Evolutionary conservation across 2,888 invertebrate genomes (phyloP).

Genomic region (Drosophila fungiperda): DNA sequence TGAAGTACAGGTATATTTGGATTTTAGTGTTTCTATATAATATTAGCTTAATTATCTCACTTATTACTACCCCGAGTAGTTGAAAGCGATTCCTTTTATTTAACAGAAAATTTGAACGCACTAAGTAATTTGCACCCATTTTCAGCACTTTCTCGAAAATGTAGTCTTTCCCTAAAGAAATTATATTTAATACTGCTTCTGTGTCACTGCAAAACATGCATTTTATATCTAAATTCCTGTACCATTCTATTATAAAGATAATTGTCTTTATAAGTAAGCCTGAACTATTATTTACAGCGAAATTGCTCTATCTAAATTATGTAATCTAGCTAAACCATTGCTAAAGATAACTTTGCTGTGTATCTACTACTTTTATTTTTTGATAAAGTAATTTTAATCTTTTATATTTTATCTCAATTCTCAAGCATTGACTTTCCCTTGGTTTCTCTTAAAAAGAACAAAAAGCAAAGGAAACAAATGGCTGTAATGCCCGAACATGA

Average conservation of each 20-base stretch:
- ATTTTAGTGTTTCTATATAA: background rate
- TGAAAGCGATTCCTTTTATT: conserved; percentile 66
- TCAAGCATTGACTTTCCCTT: conserved; percentile 75
- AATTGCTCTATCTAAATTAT: background rate
- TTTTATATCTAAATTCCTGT: conserved; percentile 4
- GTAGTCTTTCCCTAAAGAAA: conserved; percentile 1
- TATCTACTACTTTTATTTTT: too few species aligned
- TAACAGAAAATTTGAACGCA: conserved; percentile 50
- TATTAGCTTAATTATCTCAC: conserved; percentile 30
- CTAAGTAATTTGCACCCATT: background rate
- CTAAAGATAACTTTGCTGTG: too few species aligned
- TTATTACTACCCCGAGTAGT: conserved; percentile 66
- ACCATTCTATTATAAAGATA: background rate
- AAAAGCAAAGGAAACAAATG: conserved; percentile 67
- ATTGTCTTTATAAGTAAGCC: background rate
- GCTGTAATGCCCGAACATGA: conserved; percentile 58
- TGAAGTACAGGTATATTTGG: background rate
- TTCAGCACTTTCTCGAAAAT: too few species aligned
- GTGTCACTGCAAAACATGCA: background rate
- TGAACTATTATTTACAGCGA: background rate
- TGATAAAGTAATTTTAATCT: background rate
- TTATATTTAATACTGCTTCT: conserved; percentile 21
- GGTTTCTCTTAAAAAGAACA: conserved; percentile 75
- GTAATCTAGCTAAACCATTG: too few species aligned
- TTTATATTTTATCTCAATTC: conserved; percentile 35